These are phyloP conservation scores for Chalcosyrphus nemorum DNA, from an alignment of 2,888 invertebrate species.

Conservation along the genomic window DNA sequence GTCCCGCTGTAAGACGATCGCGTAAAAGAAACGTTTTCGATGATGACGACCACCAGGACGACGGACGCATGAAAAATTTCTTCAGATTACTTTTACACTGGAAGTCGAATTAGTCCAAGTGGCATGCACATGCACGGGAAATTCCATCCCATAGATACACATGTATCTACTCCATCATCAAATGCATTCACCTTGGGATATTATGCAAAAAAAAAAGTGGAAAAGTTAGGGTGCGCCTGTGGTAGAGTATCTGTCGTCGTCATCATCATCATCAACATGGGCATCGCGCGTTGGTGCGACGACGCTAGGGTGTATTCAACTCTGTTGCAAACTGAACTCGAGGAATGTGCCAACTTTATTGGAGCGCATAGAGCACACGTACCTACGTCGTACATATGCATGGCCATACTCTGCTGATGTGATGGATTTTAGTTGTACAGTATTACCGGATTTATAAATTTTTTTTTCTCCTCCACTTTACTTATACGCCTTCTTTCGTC, in stretches of 20 bases:
- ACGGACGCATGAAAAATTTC: slow-evolving; percentile 26
- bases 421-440: slow-evolving; percentile 57
- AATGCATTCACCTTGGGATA: slow-evolving; percentile 65
- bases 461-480: too few species aligned
- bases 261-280: not conserved
- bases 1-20: not conserved
- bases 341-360: slow-evolving; percentile 71
- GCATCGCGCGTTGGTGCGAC: slow-evolving; percentile 5
- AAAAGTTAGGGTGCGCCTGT: slow-evolving; percentile 13
- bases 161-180: slow-evolving; percentile 9
- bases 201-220: slow-evolving; percentile 35
- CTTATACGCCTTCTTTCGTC: not conserved
- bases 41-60: slow-evolving; percentile 1
- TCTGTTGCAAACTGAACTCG: slow-evolving; percentile 45
- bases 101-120: slow-evolving; percentile 3
- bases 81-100: slow-evolving; percentile 18
- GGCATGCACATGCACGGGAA: not conserved
- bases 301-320: slow-evolving; percentile 59
- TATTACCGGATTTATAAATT: slow-evolving; percentile 30
- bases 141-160: slow-evolving; percentile 12
- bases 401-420: slow-evolving; percentile 12
- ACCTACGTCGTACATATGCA: too few species aligned
- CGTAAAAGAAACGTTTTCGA: slow-evolving; percentile 21
- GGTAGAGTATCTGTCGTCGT: slow-evolving; percentile 23
- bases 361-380: slow-evolving; percentile 65